Base-by-base conservation (phyloP, 2,797 vertebrate genomes). In the Gobionotothen gibberifrons region DNA sequence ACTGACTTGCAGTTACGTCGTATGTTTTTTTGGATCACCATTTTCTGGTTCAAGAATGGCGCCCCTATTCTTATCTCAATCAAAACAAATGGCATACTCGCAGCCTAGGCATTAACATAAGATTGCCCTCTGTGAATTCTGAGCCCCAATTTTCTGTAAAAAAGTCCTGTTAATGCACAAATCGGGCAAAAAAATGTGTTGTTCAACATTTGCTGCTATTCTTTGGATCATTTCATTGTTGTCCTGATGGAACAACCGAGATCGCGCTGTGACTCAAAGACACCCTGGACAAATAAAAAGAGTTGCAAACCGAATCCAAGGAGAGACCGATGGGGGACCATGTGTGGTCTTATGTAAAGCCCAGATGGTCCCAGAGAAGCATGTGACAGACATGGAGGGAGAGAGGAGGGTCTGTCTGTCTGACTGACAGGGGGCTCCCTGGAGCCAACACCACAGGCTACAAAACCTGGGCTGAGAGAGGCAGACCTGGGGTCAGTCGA, bases 301-400 rank as follows among this genome's bases (percentile, higher is more conserved):
- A 78, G 76, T 74, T 68, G 17, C 55, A 65, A 77, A 78, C 26
- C 61, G 59, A 79, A 87, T 40, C 47, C 53, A 63, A 66, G 48
- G 51, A 56, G 46, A 58, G n/a, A 19, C 3, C 8, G 19, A 55
- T 15, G 46, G 55, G 57, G 62, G 73, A 32, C 12, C 83, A 89
- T 87, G 83, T 86, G 58, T 70, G 78, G 67, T 87, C 91, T 94
- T 94, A 91, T 26, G 54, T 93, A 94, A 93, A 90, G 69, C 84
- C 79, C 93, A 94, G 90, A 94, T 93, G 93, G 92, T 89, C 84
- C 83, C 76, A 79, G 81, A 87, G 84, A 89, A 79, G 85, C 83
- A 83, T 62, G 73, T 89, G 89, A 86, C 57, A 73, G 65, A 39
- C 66, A 76, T 69, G 55, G 66, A 61, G 32, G 57, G 74, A 70